phyloP scores from a whole-genome alignment of 2,113 vertebrate genomes.

The Potamarius usumacintae region DNA sequence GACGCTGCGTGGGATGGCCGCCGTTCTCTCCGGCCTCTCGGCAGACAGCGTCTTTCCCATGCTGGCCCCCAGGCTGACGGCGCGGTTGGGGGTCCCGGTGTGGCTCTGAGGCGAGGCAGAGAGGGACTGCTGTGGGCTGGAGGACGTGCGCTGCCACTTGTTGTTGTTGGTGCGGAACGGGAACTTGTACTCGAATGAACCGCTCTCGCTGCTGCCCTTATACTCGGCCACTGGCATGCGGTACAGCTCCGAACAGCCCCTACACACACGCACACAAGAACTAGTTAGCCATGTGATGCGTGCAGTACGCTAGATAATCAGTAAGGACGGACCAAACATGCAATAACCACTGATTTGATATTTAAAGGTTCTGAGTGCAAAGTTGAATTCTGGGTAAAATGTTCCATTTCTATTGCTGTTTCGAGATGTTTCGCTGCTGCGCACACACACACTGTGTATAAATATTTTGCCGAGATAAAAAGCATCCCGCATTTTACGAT shows the following conservation, averaged over 20 bases:
- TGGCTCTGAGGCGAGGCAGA: conserved; percentile 82
- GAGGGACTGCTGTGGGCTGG: conserved; percentile 85
- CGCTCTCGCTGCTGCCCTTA: conserved; percentile 86
- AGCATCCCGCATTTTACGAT: no score
- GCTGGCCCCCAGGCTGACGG: conserved; percentile 79
- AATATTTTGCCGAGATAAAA: no score
- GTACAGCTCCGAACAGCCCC: conserved; percentile 93
- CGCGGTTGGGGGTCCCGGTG: conserved; percentile 70
- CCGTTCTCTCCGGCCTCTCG: conserved; percentile 81
- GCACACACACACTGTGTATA: no score
- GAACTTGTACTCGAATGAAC: conserved; percentile 95
- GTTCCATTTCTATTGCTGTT: no score
- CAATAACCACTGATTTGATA: no score
- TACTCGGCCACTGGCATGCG: conserved; percentile 92
- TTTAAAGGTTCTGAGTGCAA: no score
- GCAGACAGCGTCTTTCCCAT: conserved; percentile 84
- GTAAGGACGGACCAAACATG: no score
- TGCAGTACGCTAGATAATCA: background rate
- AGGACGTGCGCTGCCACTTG: conserved; percentile 93
- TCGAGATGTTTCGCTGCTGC: no score
- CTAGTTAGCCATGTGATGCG: background rate
- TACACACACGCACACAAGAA: conserved; percentile 52
- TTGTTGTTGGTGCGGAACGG: conserved; percentile 95
- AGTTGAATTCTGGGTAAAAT: no score
- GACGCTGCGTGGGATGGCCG: conserved; percentile 93